Evolutionary conservation across 2,888 invertebrate species (phyloP), one percentile per base, ranked within the genome.

Genomic region (Parnassius glacialis): DNA sequence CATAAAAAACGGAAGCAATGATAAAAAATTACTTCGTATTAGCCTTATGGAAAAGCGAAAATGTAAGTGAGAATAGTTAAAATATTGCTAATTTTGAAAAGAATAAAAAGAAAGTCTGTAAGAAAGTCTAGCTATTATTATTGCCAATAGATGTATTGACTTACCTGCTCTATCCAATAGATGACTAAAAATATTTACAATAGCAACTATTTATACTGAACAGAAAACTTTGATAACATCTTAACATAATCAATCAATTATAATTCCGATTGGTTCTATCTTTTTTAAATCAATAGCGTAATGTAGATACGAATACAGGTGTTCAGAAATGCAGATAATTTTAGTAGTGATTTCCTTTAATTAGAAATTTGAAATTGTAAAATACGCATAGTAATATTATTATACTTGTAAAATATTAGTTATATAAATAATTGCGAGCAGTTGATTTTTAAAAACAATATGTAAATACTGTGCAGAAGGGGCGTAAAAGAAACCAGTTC

Each of bases 151-250:
- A 34, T 34, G 10, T 51, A 20, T n/a, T 50, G n/a, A 3, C 57
- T 57, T 52, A 62, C 57, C 52, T 53, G 45, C 47, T 53, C 43
- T 57, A 9, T 45, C 47, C 20, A 62, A 34, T 48, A 57, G 20
- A 57, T 57, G 48, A 48, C 48, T 12, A 52, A 43, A 34, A 48
- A 47, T 48, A 13, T 52, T 43, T 10, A 45, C 16, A 13, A 16
- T 41, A 9, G n/a, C 13, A 25, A 34, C 57, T 41, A 57, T 62
- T 62, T 62, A 62, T 62, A 62, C 53, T 34, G 53, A 62, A 52
- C 41, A 11, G 9, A 45, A 16, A 48, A 48, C 13, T 13, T 54
- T 25, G 62, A 62, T 62, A 62, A 57, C 20, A 57, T 57, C 57
- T 42, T 53, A 50, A 57, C 1, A 13, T 20, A 52, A 61, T 61